These are phyloP conservation scores for Fratercula arctica DNA, from an alignment of 2,797 vertebrate genomes.

Conservation along the genomic window DNA sequence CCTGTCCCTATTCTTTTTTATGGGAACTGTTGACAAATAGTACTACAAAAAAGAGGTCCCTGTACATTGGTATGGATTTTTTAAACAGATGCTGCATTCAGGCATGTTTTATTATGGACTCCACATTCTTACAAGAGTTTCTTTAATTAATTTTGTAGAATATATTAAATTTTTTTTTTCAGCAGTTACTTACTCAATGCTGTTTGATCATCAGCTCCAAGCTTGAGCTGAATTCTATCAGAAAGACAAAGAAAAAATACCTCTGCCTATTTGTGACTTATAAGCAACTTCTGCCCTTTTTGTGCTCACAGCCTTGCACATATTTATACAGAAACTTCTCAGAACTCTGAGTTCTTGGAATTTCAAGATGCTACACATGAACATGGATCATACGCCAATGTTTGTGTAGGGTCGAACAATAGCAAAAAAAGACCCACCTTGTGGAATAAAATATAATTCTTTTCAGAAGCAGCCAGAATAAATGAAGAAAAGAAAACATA, in stretches of 20 bases:
- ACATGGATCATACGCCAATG: background rate
- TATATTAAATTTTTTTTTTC: background rate
- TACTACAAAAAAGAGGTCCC: background rate
- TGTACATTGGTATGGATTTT: background rate
- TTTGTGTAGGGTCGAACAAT: background rate
- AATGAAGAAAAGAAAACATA: background rate
- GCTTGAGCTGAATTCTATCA: background rate
- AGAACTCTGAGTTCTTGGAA: background rate
- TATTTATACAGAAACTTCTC: background rate
- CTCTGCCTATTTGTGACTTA: background rate
- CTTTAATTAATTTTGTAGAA: background rate
- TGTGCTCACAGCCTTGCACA: background rate
- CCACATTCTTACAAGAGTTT: background rate
- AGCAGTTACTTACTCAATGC: background rate
- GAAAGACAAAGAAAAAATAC: background rate
- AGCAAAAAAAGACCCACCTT: fast-evolving
- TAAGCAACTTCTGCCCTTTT: background rate
- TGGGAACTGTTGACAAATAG: background rate
- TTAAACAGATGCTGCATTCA: background rate
- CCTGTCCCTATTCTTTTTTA: background rate
- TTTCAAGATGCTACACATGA: background rate
- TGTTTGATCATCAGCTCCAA: background rate
- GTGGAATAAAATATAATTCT: background rate
- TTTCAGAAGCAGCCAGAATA: background rate
- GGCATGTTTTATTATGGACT: background rate